A percentile compares a stretch with the other conserved stretches of the same genome.
These are phyloP conservation scores for Morpho helenor DNA, from an alignment of 2,888 invertebrate genomes.

Conservation along the genomic window DNA sequence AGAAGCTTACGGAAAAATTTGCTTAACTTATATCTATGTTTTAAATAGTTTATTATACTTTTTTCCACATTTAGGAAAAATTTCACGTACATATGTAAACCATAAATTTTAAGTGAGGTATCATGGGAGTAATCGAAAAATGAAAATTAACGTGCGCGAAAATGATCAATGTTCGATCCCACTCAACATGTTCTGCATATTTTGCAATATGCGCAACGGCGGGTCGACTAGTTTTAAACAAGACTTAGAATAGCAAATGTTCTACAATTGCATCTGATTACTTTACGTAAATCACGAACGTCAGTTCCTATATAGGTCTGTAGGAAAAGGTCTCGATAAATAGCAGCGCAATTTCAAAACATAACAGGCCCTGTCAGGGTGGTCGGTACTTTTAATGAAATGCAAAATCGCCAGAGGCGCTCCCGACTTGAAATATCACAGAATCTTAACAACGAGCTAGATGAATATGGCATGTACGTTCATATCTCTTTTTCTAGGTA, in stretches of 20 bases:
- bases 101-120: no score
- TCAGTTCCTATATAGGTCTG: conserved; percentile 19
- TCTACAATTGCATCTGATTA: conserved; percentile 14
- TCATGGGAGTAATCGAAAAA: no score
- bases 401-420: conserved; percentile 58
- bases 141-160: no score
- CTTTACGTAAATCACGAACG: conserved; percentile 20
- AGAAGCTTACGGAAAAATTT: no score
- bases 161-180: no score
- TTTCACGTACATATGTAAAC: no score
- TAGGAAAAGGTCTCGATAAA: conserved; percentile 48
- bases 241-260: conserved; percentile 7
- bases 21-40: no score
- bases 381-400: conserved; percentile 58
- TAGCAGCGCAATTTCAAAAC: conserved; percentile 42
- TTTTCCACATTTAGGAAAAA: no score
- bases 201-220: no score
- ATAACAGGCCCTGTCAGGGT: conserved; percentile 50
- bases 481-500: conserved; percentile 18
- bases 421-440: conserved; percentile 66
- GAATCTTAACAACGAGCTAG: conserved; percentile 48
- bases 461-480: conserved; percentile 39
- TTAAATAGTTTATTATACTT: no score
- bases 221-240: no score
- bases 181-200: no score